These are phyloP conservation scores for Jacana jacana DNA, from an alignment of 2,113 vertebrate genomes.

Conservation along the genomic window DNA sequence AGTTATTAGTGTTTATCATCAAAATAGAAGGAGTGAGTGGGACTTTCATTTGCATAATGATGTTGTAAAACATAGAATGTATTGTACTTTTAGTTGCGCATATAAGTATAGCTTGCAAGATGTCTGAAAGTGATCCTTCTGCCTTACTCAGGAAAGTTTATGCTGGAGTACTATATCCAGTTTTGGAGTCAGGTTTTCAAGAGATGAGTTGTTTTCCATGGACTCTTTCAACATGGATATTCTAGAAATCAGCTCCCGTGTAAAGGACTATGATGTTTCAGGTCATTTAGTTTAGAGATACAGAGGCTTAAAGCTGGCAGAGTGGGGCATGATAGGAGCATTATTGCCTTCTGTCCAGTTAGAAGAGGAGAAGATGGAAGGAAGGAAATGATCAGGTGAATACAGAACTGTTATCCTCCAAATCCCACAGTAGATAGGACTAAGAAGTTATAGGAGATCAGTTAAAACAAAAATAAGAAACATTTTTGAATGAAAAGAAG, in stretches of 20 bases:
- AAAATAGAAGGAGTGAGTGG: background rate
- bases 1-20: background rate
- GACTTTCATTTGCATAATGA: background rate
- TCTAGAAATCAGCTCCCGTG: background rate
- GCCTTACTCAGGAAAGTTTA: background rate
- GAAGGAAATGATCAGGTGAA: background rate
- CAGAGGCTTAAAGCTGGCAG: background rate
- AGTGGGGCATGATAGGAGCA: background rate
- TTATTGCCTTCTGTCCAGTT: background rate
- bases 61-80: background rate
- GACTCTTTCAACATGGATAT: background rate
- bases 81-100: background rate
- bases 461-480: background rate
- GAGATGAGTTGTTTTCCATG: background rate
- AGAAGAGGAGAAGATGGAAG: background rate
- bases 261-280: background rate
- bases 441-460: background rate
- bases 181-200: background rate
- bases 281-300: background rate
- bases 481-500: background rate
- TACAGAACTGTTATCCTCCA: background rate
- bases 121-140: background rate
- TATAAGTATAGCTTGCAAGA: background rate
- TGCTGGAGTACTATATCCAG: background rate
- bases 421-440: background rate